A percentile compares a stretch with the other conserved stretches of the same genome.
Conservation (phyloP, 2,888 invertebrate genomes). For the Ophonus ardosiacus region DNA sequence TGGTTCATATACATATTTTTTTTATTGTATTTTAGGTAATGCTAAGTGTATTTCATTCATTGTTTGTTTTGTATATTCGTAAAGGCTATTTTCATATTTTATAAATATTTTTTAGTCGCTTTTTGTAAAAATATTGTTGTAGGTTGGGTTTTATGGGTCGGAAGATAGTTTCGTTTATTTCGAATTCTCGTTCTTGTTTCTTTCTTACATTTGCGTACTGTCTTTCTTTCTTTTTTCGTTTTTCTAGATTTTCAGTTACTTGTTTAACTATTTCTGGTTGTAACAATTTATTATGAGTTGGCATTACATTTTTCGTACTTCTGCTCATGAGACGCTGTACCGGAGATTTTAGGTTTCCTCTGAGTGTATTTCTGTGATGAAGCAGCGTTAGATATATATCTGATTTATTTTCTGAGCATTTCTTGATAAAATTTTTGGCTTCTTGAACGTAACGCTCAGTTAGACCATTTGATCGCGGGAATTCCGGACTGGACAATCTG, state of each 20-base stretch:
- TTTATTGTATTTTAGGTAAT: too few relatives aligned
- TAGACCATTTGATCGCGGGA: conserved; percentile 64
- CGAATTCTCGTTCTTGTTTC: conserved; percentile 20
- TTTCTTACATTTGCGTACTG: conserved; percentile 20
- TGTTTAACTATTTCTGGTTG: not conserved
- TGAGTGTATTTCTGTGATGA: conserved; percentile 57
- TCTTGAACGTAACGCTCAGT: conserved; percentile 64
- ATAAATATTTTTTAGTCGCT: too few relatives aligned
- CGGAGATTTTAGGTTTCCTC: conserved; percentile 45
- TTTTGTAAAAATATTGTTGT: too few relatives aligned
- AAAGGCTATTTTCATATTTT: too few relatives aligned
- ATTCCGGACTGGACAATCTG: conserved; percentile 63
- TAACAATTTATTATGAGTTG: too few relatives aligned
- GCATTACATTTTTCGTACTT: conserved; percentile 23
- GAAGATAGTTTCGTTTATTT: conserved; percentile 6
- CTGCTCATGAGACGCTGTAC: conserved; percentile 32
- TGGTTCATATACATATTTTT: too few relatives aligned
- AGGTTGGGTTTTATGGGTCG: too few relatives aligned
- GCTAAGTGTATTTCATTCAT: too few relatives aligned
- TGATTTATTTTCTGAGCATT: conserved; percentile 24
- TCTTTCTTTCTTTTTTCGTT: conserved; percentile 15
- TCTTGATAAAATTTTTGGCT: conserved; percentile 60
- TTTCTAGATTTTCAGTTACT: conserved; percentile 11
- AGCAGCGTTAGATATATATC: conserved; percentile 38
- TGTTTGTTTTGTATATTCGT: too few relatives aligned